Conservation (phyloP, 35 echinoderm and acorn worm genomes). For the Diadema setosum region DNA sequence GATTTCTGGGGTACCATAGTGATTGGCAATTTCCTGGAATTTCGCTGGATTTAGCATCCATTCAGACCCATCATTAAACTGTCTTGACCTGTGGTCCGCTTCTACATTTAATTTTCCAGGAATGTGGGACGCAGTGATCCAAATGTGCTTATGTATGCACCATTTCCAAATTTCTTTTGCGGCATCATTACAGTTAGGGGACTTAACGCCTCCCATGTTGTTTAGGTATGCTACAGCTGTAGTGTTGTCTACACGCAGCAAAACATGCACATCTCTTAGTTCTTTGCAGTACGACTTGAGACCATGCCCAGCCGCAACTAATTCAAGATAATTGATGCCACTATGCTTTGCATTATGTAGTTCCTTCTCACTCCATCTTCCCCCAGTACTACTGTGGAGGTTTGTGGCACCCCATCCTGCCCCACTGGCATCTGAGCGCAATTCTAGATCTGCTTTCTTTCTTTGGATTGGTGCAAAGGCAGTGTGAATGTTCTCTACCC, state of each 20-base stretch:
- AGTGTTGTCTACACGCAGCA: too few species aligned
- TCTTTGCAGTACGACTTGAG: too few species aligned
- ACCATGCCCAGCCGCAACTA: too few species aligned
- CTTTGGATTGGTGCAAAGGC: not conserved
- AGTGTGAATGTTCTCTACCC: not conserved
- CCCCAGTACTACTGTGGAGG: too few species aligned
- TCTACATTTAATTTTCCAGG: conserved; percentile 34
- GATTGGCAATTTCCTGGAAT: not conserved
- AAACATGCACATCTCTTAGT: too few species aligned
- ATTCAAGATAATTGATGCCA: too few species aligned
- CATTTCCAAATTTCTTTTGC: conserved; percentile 42
- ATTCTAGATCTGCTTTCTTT: not conserved
- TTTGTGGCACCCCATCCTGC: too few species aligned
- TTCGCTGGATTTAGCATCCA: conserved; percentile 37
- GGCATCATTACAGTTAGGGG: conserved; percentile 18
- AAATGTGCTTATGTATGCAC: conserved; percentile 39
- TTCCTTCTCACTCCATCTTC: too few species aligned
- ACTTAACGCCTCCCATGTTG: conserved; percentile 63
- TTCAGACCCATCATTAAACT: too few species aligned
- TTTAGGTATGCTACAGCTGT: conserved; percentile 60
- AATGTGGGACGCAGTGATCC: conserved; percentile 43
- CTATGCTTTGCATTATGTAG: too few species aligned
- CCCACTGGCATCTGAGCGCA: too few species aligned
- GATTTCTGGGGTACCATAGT: conserved; percentile 44
- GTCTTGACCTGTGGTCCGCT: too few species aligned